Evolutionary conservation across 2,113 vertebrate species (phyloP), one percentile per base, ranked within the genome.

Genomic region (Rana temporaria): DNA sequence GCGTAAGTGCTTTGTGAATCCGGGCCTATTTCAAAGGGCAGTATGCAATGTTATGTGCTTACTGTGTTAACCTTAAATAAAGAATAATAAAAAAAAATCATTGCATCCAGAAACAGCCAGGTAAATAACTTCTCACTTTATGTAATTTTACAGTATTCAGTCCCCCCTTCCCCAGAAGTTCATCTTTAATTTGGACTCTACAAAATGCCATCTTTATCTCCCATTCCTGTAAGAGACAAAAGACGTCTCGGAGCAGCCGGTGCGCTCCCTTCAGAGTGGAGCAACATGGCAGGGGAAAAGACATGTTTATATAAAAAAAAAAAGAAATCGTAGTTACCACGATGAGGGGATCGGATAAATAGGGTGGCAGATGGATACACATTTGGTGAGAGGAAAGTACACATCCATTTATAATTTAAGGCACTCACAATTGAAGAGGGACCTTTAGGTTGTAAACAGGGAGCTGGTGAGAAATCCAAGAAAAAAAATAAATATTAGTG

Each of bases 341-440:
- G 62, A 74, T 26, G 63, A 83, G 63, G 71, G 56, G 71, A 74
- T 74, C 48, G 32, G 80, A 82, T 82, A 83, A 83, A 83, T 76
- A 75, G 63, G 70, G 71, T 76, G 81, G 62, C 81, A 83, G 81
- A 83, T 83, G 81, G 81, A 83, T 76, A 76, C 70, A 67, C 81
- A 83, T 83, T 83, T 83, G 81, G 71, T 83, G 81, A 83, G 71
- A 66, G 81, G 73, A 83, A 75, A 83, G 71, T 76, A 83, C 81
- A 76, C 81, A 76, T 68, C 71, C 71, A 83, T 83, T 75, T 83
- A 83, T 83, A 83, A 83, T 83, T 75, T 83, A 83, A 68, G 71
- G 76, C 81, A 83, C 63, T 60, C 71, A 76, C 48, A 75, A 65
- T 68, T 48, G 62, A 76, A 67, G 63, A 83, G 72, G 68, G 72